Base-by-base conservation (phyloP, 2,797 vertebrate genomes). In the Furcifer pardalis region DNA sequence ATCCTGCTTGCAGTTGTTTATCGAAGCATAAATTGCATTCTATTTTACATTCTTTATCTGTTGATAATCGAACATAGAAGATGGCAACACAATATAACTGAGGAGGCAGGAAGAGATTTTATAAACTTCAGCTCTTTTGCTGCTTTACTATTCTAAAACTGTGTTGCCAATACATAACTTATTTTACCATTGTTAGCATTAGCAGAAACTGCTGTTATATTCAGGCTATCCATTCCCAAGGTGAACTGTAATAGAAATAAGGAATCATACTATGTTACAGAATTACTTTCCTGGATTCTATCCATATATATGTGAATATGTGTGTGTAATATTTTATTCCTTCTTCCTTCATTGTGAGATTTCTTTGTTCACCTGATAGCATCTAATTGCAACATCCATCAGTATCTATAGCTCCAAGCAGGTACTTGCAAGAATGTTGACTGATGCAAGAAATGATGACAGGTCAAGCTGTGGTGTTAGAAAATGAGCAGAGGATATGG, bases 221-320 rank as follows among this genome's bases (percentile, higher is more conserved):
- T 2, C 75, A 82, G 4, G 65, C 72, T 74, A 82, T 1, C 37
- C 27, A 78, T 86, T 81, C 65, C 37, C 73, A 75, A 65, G 21
- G 90, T 86, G 1, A n/a, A 84, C 32, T 77, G 1, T 59, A 82
- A 0, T 78, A 27, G 19, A 88, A 2, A 19, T n/a, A 56, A 42
- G 88, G 10, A 76, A 81, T 46, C 84, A 86, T 63, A 77, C 84
- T 40, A 65, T 86, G 73, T 77, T 77, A 81, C 42, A 81, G 73
- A 86, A 81, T 71, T 65, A 86, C 73, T 60, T 77, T n/a, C 32
- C 21, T 46, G 27, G 40, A 40, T 52, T 69, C 65, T 46, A 76
- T 76, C 46, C 66, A 37, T 9, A 49, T 15, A 25, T 32, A 62
- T 9, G 44, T 35, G 35, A 15, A 66, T 66, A 52, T 15, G 44